Conservation (phyloP, 2,888 invertebrate species). For the Luperina testacea region DNA sequence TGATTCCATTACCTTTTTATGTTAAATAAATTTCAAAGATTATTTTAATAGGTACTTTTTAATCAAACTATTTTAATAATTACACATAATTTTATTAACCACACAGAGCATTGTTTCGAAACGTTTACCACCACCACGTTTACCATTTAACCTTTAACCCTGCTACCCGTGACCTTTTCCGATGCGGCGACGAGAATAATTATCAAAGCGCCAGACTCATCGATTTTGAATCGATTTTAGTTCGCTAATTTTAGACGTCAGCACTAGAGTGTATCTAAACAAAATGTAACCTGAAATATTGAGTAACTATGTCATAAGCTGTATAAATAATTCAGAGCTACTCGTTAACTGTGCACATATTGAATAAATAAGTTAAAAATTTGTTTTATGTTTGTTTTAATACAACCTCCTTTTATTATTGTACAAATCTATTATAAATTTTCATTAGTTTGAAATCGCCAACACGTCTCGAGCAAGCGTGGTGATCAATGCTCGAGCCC, state of each 20-base stretch:
- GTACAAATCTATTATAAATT: neutral
- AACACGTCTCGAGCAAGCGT: neutral
- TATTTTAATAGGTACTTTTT: neutral
- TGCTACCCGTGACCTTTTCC: constrained; percentile 53
- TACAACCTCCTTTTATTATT: neutral
- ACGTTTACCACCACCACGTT: too few species aligned
- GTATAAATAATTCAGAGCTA: constrained; percentile 86
- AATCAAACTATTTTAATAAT: neutral
- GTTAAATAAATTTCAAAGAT: neutral
- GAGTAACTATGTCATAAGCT: constrained; percentile 73
- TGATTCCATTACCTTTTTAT: neutral
- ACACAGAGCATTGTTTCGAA: neutral
- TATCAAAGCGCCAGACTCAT: constrained; percentile 45
- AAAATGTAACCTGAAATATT: constrained; percentile 70
- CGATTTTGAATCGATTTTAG: constrained; percentile 64
- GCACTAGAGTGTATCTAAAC: constrained; percentile 52
- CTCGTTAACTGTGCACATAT: constrained; percentile 90
- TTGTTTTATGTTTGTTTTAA: constrained; percentile 64
- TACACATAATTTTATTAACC: too few species aligned
- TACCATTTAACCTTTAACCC: neutral
- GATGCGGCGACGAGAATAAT: constrained; percentile 51
- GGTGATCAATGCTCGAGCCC: neutral
- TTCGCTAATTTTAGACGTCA: constrained; percentile 50
- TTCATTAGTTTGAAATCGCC: neutral
- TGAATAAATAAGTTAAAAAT: constrained; percentile 83